These are phyloP conservation scores for Campylomormyrus tamandua DNA, from an alignment of 2,113 vertebrate species.

Conservation along the genomic window DNA sequence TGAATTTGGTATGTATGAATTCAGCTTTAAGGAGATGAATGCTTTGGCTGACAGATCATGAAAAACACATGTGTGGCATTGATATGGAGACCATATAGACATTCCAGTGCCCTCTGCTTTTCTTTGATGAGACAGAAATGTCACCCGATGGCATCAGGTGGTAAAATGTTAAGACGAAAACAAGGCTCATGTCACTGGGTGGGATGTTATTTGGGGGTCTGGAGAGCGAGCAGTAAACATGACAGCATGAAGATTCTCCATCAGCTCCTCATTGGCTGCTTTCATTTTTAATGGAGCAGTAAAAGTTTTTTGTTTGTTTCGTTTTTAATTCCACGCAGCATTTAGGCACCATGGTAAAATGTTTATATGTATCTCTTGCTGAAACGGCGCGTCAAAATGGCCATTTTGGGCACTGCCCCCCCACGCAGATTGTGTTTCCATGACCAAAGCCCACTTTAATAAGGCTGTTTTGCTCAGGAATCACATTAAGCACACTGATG, in stretches of 20 bases:
- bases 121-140: not conserved
- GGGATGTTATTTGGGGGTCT: not conserved
- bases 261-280: not conserved
- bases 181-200: not conserved
- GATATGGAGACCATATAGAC: not conserved
- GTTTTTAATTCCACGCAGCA: not conserved
- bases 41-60: not conserved
- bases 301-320: not conserved
- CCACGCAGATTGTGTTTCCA: not conserved
- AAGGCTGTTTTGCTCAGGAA: not conserved
- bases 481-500: not conserved
- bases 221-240: not conserved
- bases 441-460: not conserved
- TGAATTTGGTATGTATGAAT: not conserved
- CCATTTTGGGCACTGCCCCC: not conserved
- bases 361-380: not conserved
- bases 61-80: not conserved
- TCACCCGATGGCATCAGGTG: not conserved
- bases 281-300: constrained; percentile 8
- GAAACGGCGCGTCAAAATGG: not conserved
- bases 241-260: not conserved
- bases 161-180: not conserved
- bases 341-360: not conserved
- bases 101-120: not conserved
- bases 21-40: not conserved